A percentile compares a stretch with the other conserved stretches of the same genome.
These are phyloP conservation scores for Rambutsinella grinnellia DNA, from an alignment of 2,888 invertebrate genomes.

Conservation along the genomic window DNA sequence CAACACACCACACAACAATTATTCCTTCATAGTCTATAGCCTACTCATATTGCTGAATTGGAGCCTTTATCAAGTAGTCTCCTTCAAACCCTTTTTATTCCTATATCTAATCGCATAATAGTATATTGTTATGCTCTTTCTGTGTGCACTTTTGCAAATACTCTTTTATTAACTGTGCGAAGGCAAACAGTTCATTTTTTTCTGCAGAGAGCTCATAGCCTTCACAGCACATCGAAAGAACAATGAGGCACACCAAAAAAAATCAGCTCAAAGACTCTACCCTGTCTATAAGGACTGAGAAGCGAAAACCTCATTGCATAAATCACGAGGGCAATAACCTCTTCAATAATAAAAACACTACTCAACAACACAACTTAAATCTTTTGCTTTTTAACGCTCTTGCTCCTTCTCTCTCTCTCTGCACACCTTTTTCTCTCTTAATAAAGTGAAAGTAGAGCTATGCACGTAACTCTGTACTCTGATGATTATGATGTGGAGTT, in stretches of 20 bases:
- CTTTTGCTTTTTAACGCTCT: background rate
- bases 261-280: background rate
- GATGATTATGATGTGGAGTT: slow-evolving; percentile 4
- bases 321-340: slow-evolving; percentile 58
- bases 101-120: too few relatives aligned
- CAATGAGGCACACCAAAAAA: slow-evolving; percentile 15
- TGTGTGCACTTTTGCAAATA: too few relatives aligned
- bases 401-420: slow-evolving; percentile 8
- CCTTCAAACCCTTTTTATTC: too few relatives aligned
- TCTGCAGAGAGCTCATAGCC: slow-evolving; percentile 30
- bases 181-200: slow-evolving; percentile 41
- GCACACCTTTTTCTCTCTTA: slow-evolving; percentile 44
- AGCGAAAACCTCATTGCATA: slow-evolving; percentile 56
- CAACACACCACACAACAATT: background rate
- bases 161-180: slow-evolving; percentile 46
- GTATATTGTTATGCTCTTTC: too few relatives aligned
- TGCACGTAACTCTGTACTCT: background rate
- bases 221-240: slow-evolving; percentile 25
- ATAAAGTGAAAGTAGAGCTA: slow-evolving; percentile 54
- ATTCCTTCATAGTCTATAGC: background rate
- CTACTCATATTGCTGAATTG: too few relatives aligned
- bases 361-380: background rate
- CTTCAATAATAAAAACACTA: slow-evolving; percentile 52
- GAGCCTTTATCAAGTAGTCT: too few relatives aligned
- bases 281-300: background rate